Percentiles rank a stretch among this genome's conserved stretches.
phyloP scores from a whole-genome alignment of 2,888 invertebrate genomes.

The Byasa hedistus region DNA sequence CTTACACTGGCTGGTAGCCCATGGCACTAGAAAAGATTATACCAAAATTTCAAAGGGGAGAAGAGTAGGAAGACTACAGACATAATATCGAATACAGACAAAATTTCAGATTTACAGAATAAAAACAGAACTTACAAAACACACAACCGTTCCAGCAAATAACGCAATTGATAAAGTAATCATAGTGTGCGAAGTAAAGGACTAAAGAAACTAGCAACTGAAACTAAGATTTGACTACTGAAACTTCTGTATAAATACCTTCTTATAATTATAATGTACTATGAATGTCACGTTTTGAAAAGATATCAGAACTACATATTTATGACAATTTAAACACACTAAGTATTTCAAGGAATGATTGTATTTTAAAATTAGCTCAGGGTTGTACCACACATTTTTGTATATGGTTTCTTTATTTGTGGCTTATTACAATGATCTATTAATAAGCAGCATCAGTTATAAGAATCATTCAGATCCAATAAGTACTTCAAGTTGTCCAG shows the following conservation, averaged over 20 bases:
- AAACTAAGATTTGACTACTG: slow-evolving; percentile 5
- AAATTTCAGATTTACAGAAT: not conserved
- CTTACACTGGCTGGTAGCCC: slow-evolving; percentile 25
- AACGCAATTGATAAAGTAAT: slow-evolving; percentile 5
- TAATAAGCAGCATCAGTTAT: not conserved
- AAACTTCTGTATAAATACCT: slow-evolving; percentile 29
- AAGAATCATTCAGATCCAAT: too few relatives aligned
- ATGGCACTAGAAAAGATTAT: slow-evolving; percentile 11
- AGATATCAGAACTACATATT: slow-evolving; percentile 19
- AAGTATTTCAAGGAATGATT: not conserved
- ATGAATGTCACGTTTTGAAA: slow-evolving; percentile 18
- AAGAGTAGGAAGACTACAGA: not conserved
- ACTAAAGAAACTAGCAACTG: not conserved
- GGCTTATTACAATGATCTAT: not conserved
- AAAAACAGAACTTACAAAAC: slow-evolving; percentile 29
- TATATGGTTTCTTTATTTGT: not conserved
- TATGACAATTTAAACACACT: slow-evolving; percentile 16
- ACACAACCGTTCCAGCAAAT: slow-evolving; percentile 6
- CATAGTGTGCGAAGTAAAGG: slow-evolving; percentile 1
- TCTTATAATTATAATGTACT: slow-evolving; percentile 8
- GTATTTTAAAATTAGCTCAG: not conserved
- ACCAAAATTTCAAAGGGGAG: not conserved
- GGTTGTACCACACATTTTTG: not conserved
- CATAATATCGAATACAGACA: not conserved
- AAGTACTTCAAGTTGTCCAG: too few relatives aligned